Base-by-base conservation (phyloP, 2,888 invertebrate genomes). In the Ceriagrion tenellum region DNA sequence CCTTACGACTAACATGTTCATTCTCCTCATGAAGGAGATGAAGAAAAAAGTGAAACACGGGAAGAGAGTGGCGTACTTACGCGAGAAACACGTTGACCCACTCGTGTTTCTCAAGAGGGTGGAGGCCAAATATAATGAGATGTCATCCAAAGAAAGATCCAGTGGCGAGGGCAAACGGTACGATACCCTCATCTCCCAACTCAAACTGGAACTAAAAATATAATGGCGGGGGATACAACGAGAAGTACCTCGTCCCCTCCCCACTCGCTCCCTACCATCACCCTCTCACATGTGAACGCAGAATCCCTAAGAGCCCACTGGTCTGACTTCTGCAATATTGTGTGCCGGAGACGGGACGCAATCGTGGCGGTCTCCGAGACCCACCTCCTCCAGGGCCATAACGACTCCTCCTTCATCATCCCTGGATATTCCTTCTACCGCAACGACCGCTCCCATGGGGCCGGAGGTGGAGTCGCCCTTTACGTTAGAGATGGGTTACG, bases 241-340 rank as follows among this genome's bases (percentile, higher is more conserved):
- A 23, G 23, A 23, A 23, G 20, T 63, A 63, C 4, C 23, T 4
- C 23, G 10, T 63, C 23, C 16, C 63, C 16, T 16, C 23, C 63
- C 63, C 63, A 63, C 23, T 63, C 23, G 20, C 16, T 6, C 4
- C 63, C 63, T 63, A 63, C 56, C 56, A 56, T 56, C 56, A 63
- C 23, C 4, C 10, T 63, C 23, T 63, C 63, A 10, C 88, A 88
- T 20, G 88, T 88, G 4, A 88, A 88, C 35, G 88, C 35, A 18
- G 88, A 88, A 40, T 88, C 88, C 30, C 35, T 88, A 6, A 88
- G 88, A 30, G 88, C 88, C 35, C 88, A 88, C 88, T 88, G 88
- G 88, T 16, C 18, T 20, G 88, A 88, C 30, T 88, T 88, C 20
- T 30, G 18, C 3, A 40, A 13, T 13, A 30, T 88, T 16, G 26